Conservation (phyloP, 1,140 invertebrate genomes). For the Platorchestia sp. region DNA sequence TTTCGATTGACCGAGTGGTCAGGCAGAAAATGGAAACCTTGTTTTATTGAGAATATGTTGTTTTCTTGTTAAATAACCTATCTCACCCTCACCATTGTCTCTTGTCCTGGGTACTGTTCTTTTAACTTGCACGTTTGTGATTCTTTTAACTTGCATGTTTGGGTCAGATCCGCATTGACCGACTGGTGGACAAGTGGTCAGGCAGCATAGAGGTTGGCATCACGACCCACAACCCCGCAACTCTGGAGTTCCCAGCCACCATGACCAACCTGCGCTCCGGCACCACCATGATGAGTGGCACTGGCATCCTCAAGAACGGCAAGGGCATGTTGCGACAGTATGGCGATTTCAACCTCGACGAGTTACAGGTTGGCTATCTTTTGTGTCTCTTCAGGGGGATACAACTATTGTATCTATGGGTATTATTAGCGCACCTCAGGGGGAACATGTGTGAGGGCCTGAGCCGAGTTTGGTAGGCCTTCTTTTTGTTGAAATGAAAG, state of each 20-base stretch:
- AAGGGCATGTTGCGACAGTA: constrained; percentile 93
- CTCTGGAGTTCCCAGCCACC: constrained; percentile 92
- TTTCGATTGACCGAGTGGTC: too few species aligned
- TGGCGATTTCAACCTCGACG: constrained; percentile 94
- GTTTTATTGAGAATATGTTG: too few species aligned
- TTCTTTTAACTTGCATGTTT: constrained; percentile 68
- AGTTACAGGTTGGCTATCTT: constrained; percentile 79
- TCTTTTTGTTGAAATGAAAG: too few species aligned
- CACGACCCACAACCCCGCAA: constrained; percentile 91
- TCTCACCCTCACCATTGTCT: not conserved
- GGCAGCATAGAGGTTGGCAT: constrained; percentile 95
- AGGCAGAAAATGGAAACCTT: too few species aligned
- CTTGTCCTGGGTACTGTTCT: not conserved
- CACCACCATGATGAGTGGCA: constrained; percentile 97
- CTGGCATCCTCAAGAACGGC: constrained; percentile 93
- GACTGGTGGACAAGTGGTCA: constrained; percentile 92
- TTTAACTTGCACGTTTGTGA: not conserved
- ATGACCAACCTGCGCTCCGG: constrained; percentile 97
- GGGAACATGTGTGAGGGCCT: too few species aligned
- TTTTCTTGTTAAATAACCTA: too few species aligned
- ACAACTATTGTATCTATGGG: too few species aligned
- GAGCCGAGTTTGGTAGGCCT: too few species aligned
- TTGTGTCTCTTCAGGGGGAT: not conserved
- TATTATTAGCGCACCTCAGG: too few species aligned
- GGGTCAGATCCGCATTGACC: constrained; percentile 84